Conservation (phyloP, 2,888 invertebrate genomes). For the Plemyria rubiginata region DNA sequence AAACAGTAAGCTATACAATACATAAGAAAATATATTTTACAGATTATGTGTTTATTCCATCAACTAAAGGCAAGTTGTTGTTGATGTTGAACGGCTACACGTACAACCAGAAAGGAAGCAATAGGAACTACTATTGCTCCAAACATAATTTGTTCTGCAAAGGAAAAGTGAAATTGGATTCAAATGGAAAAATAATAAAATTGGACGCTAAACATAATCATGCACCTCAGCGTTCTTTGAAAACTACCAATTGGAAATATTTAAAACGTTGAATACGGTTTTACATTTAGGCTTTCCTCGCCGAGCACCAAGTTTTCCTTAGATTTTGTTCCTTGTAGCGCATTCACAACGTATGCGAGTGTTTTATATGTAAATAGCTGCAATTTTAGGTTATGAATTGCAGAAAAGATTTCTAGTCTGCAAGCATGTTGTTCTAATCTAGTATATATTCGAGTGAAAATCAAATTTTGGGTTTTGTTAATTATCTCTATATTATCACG, state of each 20-base stretch:
- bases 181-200: slow-evolving; percentile 1
- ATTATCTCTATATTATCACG: no score
- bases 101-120: slow-evolving; percentile 13
- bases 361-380: no score
- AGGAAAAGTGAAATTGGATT: slow-evolving; percentile 16
- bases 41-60: slow-evolving; percentile 27
- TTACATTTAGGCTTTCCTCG: no score
- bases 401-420: no score
- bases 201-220: slow-evolving; percentile 36
- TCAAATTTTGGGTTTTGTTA: no score
- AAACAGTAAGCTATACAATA: no score
- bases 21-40: not conserved
- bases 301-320: no score
- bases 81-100: slow-evolving; percentile 27
- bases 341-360: no score
- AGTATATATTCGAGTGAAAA: no score
- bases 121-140: slow-evolving; percentile 19
- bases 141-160: slow-evolving; percentile 19
- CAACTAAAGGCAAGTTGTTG: slow-evolving; percentile 16
- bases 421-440: no score
- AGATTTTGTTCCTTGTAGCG: no score
- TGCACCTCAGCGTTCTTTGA: slow-evolving; percentile 42
- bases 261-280: not conserved
- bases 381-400: no score
- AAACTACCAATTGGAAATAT: slow-evolving; percentile 16